Evolutionary conservation across 2,888 invertebrate species (phyloP), one percentile per base, ranked within the genome.

Genomic region (Choreutis nemorana): DNA sequence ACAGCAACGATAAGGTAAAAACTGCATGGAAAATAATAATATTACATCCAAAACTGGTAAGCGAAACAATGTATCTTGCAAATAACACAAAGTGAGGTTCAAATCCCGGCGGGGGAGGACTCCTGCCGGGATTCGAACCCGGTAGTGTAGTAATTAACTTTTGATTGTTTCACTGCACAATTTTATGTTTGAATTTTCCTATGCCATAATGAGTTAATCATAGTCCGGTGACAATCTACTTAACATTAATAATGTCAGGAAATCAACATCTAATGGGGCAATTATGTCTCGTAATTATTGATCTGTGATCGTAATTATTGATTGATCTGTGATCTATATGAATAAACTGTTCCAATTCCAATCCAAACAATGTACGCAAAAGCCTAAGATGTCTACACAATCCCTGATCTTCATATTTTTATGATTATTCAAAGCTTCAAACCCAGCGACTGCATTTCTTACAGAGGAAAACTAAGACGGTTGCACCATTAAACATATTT

Each of bases 151-250:
- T 14, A 38, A 29, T 31, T 37, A 35, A 5, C 20, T 26, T 21
- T 33, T 34, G 1, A 35, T 34, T 4, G 22, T 20, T 33, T 40
- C 37, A 32, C 37, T 36, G 3, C 20, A 32, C 14, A 40, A 23
- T 31, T 32, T 34, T 18, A 36, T 32, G 22, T 36, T 39, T 2
- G 35, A 37, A 28, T 41, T 41, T 35, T 40, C 37, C 14, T 40
- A 28, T 8, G 40, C 34, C 42, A 42, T 39, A 3, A 40, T 42
- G 4, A 40, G 33, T 9, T 36, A 39, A 15, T 39, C 40, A 16
- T 37, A 41, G 3, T 40, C 34, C 24, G 33, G 16, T 5, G 40
- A 29, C 8, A 42, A 33, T 9, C 40, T 39, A 18, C 37, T 40
- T 23, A 42, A 20, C 26, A 42, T 34, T 11, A 42, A 20, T 1